Conservation (phyloP, 2,113 vertebrate genomes). For the Sciurus niger region DNA sequence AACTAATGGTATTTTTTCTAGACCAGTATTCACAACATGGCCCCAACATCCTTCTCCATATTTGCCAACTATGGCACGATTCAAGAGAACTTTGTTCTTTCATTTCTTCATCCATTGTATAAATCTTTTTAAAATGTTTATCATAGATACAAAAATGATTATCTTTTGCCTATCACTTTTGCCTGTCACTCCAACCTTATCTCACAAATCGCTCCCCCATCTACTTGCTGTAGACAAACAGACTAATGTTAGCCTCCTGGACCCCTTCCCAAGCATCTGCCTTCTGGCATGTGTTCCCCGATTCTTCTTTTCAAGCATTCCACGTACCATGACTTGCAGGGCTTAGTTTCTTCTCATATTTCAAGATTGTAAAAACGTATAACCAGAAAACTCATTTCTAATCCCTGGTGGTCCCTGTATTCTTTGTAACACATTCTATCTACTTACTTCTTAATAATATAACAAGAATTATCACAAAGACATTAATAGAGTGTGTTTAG, state of each 20-base stretch:
- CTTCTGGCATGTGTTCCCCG: background rate
- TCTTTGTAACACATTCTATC: background rate
- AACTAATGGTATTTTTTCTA: background rate
- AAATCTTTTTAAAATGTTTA: background rate
- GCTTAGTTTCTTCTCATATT: background rate
- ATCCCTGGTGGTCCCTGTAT: background rate
- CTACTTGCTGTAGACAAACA: background rate
- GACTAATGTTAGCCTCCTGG: background rate
- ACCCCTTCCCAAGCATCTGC: background rate
- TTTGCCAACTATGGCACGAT: background rate
- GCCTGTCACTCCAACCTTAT: background rate
- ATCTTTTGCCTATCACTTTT: too few relatives aligned
- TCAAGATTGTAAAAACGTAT: background rate
- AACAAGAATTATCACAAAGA: background rate
- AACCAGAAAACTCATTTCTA: background rate
- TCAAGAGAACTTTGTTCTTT: background rate
- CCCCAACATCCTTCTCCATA: background rate
- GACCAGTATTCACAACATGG: background rate
- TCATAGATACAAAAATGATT: background rate
- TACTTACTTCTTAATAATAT: background rate
- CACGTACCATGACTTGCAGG: background rate
- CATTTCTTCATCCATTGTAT: background rate
- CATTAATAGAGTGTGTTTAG: background rate
- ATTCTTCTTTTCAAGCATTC: background rate
- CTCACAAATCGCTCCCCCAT: background rate